Conservation (phyloP, 2,797 vertebrate genomes). For the Trichosurus vulpecula region DNA sequence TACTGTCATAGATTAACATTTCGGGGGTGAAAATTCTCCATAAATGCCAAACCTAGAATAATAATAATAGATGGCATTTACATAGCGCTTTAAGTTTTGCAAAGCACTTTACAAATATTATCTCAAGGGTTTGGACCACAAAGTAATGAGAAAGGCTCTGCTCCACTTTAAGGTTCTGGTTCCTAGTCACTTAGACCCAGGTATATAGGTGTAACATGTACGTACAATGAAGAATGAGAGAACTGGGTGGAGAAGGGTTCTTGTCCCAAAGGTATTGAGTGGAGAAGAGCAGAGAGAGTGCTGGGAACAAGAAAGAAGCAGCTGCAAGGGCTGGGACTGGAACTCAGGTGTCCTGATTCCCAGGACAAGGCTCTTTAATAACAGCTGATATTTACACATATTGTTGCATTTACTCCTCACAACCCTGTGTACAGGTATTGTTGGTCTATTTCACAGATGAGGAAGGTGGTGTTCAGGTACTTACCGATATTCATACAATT, state of each 20-base stretch:
- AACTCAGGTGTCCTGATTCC: not conserved
- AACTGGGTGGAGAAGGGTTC: not conserved
- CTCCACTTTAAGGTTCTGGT: not conserved
- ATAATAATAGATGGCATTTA: not conserved
- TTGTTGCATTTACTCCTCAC: not conserved
- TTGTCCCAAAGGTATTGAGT: not conserved
- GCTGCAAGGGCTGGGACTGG: not conserved
- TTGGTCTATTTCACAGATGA: not conserved
- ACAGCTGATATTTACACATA: not conserved
- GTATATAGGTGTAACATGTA: not conserved
- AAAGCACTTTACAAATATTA: not conserved
- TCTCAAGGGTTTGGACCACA: not conserved
- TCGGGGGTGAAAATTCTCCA: conserved; percentile 20
- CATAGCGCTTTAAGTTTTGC: not conserved
- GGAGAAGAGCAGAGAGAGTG: not conserved
- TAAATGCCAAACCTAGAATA: not conserved
- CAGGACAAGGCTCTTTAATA: not conserved
- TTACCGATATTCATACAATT: not conserved
- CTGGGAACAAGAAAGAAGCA: not conserved
- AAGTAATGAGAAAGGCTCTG: not conserved
- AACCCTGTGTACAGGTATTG: not conserved
- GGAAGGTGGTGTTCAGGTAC: not conserved
- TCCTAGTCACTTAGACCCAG: not conserved
- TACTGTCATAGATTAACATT: conserved; percentile 4
- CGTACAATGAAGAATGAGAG: not conserved